These are phyloP conservation scores for Typhlomys cinereus DNA, from an alignment of 2,113 vertebrate species.

Conservation along the genomic window DNA sequence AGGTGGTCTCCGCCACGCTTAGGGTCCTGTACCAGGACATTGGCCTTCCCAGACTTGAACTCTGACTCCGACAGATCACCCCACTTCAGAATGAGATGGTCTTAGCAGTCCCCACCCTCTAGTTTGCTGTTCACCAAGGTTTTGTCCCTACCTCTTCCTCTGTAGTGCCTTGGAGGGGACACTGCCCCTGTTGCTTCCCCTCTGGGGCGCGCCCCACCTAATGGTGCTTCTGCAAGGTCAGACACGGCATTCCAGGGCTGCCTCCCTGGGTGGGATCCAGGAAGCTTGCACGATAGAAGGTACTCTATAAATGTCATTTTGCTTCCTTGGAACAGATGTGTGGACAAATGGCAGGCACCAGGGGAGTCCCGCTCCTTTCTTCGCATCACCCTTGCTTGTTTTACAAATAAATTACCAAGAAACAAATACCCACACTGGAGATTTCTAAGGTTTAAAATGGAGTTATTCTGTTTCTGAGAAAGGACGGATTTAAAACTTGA, in stretches of 20 bases:
- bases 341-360: background rate
- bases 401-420: slow-evolving; percentile 40
- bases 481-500: background rate
- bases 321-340: background rate
- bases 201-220: background rate
- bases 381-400: slow-evolving; percentile 5
- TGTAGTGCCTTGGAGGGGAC: background rate
- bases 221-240: background rate
- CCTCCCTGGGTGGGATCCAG: slow-evolving; percentile 14
- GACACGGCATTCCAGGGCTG: background rate
- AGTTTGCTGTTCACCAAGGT: background rate
- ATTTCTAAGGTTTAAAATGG: slow-evolving; percentile 27
- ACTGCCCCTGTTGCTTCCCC: background rate
- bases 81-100: background rate
- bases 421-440: background rate
- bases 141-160: background rate
- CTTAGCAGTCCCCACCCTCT: background rate
- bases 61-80: background rate
- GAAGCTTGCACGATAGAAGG: background rate
- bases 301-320: background rate
- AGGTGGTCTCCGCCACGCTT: background rate
- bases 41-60: background rate
- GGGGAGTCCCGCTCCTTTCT: slow-evolving; percentile 36
- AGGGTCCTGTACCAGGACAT: background rate
- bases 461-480: slow-evolving; percentile 19